Evolutionary conservation across 2,888 invertebrate genomes (phyloP), one percentile per base, ranked within the genome.

Genomic region (Coremacera marginata): DNA sequence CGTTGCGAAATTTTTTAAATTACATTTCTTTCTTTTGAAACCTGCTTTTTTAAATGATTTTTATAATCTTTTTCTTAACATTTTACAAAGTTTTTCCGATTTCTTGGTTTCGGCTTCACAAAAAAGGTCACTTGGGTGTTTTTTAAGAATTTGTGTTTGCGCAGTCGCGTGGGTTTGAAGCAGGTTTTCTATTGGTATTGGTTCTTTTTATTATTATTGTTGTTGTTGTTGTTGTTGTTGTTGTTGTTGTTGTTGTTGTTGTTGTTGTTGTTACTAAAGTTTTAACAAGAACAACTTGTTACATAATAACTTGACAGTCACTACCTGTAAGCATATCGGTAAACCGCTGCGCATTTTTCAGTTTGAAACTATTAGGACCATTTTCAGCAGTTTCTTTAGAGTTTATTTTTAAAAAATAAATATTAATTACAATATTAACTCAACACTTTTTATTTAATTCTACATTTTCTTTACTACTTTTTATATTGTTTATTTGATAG

Each of bases 201-300:
- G 19, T 51, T 63, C 8, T 14, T 52, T 16, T 51, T 34, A 8
- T 27, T 27, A 4, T 52, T 16, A 8, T 8, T 7, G 51, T 3
- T 70, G 25, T 44, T 70, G 19, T 22, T 51, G n/a, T n/a, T n/a
- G n/a, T 16, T 51, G 27, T 27, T 63, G 25, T 63, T 73, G 62
- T 44, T 49, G 37, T 70, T 52, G n/a, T 16, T 51, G 27, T 27
- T 63, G 25, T 63, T 73, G 62, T 44, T 49, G 37, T 16, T 51
- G 27, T 27, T 63, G 25, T 63, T 73, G 62, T 44, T 49, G 37
- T 70, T 52, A 57, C 5, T 5, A 37, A 37, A 8, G 8, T 37
- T 37, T 3, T 57, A 8, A 8, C 8, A 37, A 37, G 37, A 37
- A 37, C 37, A 37, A 37, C 44, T 11, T 44, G 44, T 44, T 44